Percentiles rank a stretch among this genome's conserved stretches.
phyloP scores from a whole-genome alignment of 1,140 invertebrate species.

The Lepidotrigona ventralis region DNA sequence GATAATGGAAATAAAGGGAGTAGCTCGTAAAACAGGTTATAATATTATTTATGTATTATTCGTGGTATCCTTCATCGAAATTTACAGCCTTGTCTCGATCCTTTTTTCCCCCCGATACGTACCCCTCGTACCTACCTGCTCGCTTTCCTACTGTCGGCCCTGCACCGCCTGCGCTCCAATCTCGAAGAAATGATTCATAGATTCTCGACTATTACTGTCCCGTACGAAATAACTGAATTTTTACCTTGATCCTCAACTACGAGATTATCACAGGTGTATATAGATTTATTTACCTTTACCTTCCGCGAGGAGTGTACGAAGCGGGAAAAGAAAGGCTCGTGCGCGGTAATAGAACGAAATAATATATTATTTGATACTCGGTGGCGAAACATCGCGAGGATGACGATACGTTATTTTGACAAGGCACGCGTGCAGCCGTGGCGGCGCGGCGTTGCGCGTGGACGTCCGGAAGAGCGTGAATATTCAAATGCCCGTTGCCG shows the following conservation, averaged over 20 bases:
- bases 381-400: too few relatives aligned
- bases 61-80: background rate
- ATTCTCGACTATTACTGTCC: background rate
- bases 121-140: background rate
- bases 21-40: background rate
- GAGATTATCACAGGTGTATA: background rate
- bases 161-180: background rate
- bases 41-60: constrained; percentile 2
- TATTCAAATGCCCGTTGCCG: constrained; percentile 49
- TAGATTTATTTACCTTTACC: background rate
- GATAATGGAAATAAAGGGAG: background rate
- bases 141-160: background rate
- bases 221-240: background rate
- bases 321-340: too few relatives aligned
- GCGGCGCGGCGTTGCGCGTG: constrained; percentile 13
- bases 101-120: background rate
- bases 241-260: background rate
- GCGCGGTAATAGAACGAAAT: too few relatives aligned
- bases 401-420: constrained; percentile 40
- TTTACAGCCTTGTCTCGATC: background rate
- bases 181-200: constrained; percentile 7
- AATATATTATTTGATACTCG: background rate
- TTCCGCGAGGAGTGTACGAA: too few relatives aligned
- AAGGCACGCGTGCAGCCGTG: constrained; percentile 30
- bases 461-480: constrained; percentile 46